These are phyloP conservation scores for Pseudeuparius sepicola DNA, from an alignment of 2,888 invertebrate genomes.

Conservation along the genomic window DNA sequence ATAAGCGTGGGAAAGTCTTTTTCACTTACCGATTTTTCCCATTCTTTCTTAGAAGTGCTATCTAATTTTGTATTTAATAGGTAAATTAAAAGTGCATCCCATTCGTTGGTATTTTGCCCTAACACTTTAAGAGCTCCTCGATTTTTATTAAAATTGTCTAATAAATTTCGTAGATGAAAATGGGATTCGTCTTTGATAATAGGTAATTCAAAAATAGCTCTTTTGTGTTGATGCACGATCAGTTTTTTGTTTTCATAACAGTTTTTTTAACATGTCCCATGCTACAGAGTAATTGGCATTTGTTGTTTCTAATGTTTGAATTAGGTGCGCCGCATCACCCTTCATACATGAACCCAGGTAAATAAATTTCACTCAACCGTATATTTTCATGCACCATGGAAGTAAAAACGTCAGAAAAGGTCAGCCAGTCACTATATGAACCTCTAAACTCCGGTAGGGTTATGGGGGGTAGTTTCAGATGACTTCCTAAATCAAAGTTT, in stretches of 20 bases:
- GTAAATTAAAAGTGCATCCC: constrained; percentile 13
- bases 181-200: constrained; percentile 10
- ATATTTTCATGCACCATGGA: constrained; percentile 12
- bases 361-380: constrained; percentile 14
- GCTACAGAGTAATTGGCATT: constrained; percentile 14
- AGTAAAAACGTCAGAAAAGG: constrained; percentile 13
- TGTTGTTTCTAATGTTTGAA: constrained; percentile 15
- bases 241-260: constrained; percentile 16
- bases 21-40: constrained; percentile 6
- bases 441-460: constrained; percentile 13
- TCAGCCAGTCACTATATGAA: constrained; percentile 12
- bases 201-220: constrained; percentile 12
- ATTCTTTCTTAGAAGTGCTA: constrained; percentile 9
- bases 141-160: constrained; percentile 13
- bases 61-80: constrained; percentile 13
- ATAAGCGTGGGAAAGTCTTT: constrained; percentile 8
- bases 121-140: constrained; percentile 11
- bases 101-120: constrained; percentile 5
- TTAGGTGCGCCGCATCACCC: constrained; percentile 13
- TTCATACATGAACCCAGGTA: constrained; percentile 14
- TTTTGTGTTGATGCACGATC: constrained; percentile 9
- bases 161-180: constrained; percentile 10
- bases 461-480: constrained; percentile 14
- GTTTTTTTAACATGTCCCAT: constrained; percentile 12
- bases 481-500: not conserved